Evolutionary conservation across 2,797 vertebrate genomes (phyloP), one percentile per base, ranked within the genome.

Genomic region (Anguilla megastoma): DNA sequence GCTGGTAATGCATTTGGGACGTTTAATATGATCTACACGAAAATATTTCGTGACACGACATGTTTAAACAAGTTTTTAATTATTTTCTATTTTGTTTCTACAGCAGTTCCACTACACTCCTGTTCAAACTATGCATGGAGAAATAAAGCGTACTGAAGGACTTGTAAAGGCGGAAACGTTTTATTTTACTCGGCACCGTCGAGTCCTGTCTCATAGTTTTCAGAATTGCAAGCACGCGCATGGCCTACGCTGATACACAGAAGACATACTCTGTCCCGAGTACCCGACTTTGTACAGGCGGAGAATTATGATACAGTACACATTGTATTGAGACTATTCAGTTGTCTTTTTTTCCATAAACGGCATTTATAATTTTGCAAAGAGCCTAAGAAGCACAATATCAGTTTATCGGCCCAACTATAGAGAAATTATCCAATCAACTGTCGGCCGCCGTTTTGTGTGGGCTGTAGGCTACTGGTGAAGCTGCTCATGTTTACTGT

Each of bases 201-300:
- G 30, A 16, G 16, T 36, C 14, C 33, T 79, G 33, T 41, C 36
- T 79, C 10, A 33, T 18, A 5, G 45, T 79, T 33, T 74, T 36
- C 74, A 41, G 4, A 21, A 41, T 16, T 79, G 36, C 74, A 79
- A 21, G 5, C 36, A 79, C 36, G 4, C 18, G 0, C n/a, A 7
- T 79, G 12, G 74, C 74, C 36, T 71, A 71, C 60, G n/a, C 60
- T n/a, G 60, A 24, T 71, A 71, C 60, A 66, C 60, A 66, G 60
- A 24, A n/a, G 21, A 66, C 60, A n/a, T 63, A 45, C 16, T 60
- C 24, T n/a, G 60, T 9, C 21, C 24, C 8, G 6, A 24, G 21
- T 12, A 30, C 69, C 24, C 63, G 7, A 69, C 24, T 16, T 3
- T 16, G 12, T 58, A 33, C 69, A 71, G 69, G 9, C 3, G n/a